A percentile compares a stretch with the other conserved stretches of the same genome.
These are phyloP conservation scores for Eidolon dupreanum DNA, from an alignment of 2,797 vertebrate species.

Conservation along the genomic window DNA sequence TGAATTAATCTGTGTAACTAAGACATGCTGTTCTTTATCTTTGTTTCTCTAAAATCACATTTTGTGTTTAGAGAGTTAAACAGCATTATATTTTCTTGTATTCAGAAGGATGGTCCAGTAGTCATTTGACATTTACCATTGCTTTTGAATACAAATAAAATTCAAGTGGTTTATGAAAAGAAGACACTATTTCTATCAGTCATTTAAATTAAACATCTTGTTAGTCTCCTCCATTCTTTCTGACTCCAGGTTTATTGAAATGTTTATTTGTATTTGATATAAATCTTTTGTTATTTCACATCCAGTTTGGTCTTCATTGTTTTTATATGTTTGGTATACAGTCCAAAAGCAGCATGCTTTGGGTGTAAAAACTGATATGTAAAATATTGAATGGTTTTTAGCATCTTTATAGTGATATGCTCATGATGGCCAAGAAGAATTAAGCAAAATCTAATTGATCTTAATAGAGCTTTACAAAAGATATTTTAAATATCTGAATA, in stretches of 20 bases:
- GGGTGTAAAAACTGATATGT: background rate
- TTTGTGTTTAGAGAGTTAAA: conserved; percentile 62
- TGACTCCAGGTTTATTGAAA: conserved; percentile 42
- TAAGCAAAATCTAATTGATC: conserved; percentile 35
- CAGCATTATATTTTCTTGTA: conserved; percentile 61
- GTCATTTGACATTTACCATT: conserved; percentile 73
- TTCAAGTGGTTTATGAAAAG: conserved; percentile 58
- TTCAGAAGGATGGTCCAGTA: conserved; percentile 61
- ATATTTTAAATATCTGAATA: conserved; percentile 28
- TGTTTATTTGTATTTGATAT: conserved; percentile 56
- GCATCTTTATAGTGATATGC: background rate
- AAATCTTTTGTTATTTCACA: conserved; percentile 56
- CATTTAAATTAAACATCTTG: conserved; percentile 60
- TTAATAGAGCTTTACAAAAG: conserved; percentile 35
- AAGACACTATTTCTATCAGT: conserved; percentile 54
- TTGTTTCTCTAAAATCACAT: conserved; percentile 63
- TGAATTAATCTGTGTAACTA: conserved; percentile 47
- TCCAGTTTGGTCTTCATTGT: background rate
- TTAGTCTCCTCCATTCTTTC: background rate
- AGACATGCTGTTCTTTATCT: conserved; percentile 57
- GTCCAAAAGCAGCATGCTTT: background rate
- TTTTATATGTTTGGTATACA: background rate
- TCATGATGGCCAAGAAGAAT: background rate
- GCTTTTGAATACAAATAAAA: conserved; percentile 70
- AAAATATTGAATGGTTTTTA: conserved; percentile 21